Evolutionary conservation across 2,113 vertebrate genomes (phyloP).

Genomic region (Salvelinus namaycush): DNA sequence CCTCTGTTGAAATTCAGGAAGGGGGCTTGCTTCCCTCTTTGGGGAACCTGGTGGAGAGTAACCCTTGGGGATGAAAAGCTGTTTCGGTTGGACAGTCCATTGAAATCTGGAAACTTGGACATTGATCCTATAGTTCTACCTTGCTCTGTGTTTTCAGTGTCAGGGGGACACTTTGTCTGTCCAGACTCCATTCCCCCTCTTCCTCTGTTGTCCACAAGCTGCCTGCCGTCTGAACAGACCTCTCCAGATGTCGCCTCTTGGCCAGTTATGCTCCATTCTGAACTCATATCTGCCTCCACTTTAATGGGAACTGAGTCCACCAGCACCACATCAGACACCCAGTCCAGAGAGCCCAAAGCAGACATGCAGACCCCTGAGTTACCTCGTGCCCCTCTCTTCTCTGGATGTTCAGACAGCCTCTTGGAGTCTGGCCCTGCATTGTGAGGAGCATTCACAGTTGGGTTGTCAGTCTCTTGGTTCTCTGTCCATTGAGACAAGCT

Average conservation of each 20-base stretch:
- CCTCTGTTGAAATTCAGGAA: background rate
- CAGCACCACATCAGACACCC: slow-evolving; percentile 23
- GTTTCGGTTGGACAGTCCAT: background rate
- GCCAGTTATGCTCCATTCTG: background rate
- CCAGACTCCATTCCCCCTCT: background rate
- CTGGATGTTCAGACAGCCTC: background rate
- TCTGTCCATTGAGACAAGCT: background rate
- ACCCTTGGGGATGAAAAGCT: background rate
- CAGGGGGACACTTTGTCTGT: background rate
- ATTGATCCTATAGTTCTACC: background rate
- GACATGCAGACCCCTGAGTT: background rate
- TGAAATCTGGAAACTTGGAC: background rate
- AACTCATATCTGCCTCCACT: slow-evolving; percentile 11
- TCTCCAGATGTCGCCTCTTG: background rate
- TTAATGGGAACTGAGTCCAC: slow-evolving; percentile 17
- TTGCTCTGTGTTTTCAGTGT: background rate
- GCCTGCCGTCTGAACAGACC: background rate
- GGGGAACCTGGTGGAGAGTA: too few relatives aligned
- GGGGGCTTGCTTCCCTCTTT: too few relatives aligned
- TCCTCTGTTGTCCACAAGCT: background rate
- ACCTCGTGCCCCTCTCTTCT: slow-evolving; percentile 35
- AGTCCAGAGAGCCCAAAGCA: background rate
- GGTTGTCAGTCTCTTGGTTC: background rate
- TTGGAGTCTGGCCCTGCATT: background rate
- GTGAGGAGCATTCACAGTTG: background rate